A percentile compares a stretch with the other conserved stretches of the same genome.
Evolutionary conservation across 2,113 vertebrate genomes (phyloP).

Genomic region (Tachycineta bicolor): DNA sequence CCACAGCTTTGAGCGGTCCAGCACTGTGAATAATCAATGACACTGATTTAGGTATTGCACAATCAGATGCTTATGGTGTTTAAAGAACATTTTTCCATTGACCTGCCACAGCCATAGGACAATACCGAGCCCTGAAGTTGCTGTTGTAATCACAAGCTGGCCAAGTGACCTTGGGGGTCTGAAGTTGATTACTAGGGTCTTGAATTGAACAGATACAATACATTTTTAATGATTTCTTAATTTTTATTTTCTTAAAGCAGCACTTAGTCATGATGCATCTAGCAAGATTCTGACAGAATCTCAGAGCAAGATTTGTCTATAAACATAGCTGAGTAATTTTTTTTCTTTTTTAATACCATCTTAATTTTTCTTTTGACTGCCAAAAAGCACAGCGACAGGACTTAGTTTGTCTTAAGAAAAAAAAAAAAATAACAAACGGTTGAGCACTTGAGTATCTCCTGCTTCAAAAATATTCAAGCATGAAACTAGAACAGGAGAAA

Average conservation of each 20-base stretch:
- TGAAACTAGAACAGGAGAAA: background rate
- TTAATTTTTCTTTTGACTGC: background rate
- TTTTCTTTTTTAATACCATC: background rate
- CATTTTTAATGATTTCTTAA: constrained; percentile 8
- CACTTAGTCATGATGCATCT: background rate
- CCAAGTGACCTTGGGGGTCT: constrained; percentile 78
- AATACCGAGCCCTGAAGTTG: constrained; percentile 75
- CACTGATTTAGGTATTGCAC: constrained; percentile 91
- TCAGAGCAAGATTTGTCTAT: background rate
- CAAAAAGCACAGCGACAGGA: background rate
- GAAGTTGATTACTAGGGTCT: constrained; percentile 70
- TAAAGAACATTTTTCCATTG: constrained; percentile 87
- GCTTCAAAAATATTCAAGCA: background rate
- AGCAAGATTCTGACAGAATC: background rate
- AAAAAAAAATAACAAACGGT: background rate
- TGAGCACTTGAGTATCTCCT: background rate
- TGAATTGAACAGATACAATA: constrained; percentile 42
- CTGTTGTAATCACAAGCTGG: constrained; percentile 80
- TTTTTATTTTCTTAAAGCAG: constrained; percentile 39
- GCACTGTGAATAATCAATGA: constrained; percentile 94
- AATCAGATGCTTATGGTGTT: constrained; percentile 86
- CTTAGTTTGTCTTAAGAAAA: background rate
- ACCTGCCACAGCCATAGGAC: constrained; percentile 81
- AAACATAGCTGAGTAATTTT: background rate
- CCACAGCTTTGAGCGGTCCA: constrained; percentile 87